A percentile compares a stretch with the other conserved stretches of the same genome.
Evolutionary conservation across 2,113 vertebrate genomes (phyloP).

Genomic region (Hyaena hyaena): DNA sequence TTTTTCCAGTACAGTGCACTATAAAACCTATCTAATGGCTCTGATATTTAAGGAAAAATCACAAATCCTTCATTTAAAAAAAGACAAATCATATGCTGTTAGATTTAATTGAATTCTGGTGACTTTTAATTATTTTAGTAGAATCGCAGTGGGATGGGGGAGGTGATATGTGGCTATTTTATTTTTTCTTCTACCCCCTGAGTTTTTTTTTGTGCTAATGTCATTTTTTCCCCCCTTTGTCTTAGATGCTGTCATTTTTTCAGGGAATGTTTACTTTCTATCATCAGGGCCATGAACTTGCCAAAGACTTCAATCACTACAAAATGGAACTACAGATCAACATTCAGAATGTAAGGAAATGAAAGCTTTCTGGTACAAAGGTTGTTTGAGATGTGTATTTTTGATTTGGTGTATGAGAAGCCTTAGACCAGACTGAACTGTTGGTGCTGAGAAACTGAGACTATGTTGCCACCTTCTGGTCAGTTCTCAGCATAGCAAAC

Average conservation of each 20-base stretch:
- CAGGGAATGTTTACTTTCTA: constrained; percentile 99
- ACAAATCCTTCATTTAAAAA: background rate
- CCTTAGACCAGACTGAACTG: background rate
- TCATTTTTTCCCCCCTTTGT: constrained; percentile 49
- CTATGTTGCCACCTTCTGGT: constrained; percentile 85
- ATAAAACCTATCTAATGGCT: background rate
- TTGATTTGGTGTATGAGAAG: background rate
- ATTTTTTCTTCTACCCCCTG: accelerated
- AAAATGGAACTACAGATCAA: constrained; percentile 97
- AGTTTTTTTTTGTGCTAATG: constrained; percentile 23
- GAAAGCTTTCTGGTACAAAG: background rate
- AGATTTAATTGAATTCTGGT: background rate
- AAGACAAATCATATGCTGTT: background rate
- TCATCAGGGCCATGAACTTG: constrained; percentile 97
- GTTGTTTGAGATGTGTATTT: background rate
- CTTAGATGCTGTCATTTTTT: constrained; percentile 97
- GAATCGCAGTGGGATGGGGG: background rate
- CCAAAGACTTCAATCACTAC: constrained; percentile 98
- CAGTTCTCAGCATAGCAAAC: background rate
- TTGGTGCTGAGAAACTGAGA: constrained; percentile 40
- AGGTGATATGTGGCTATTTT: background rate
- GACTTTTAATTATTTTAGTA: background rate
- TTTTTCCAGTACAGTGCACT: background rate
- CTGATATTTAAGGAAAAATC: background rate
- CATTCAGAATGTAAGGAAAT: constrained; percentile 96